A percentile compares a stretch with the other conserved stretches of the same genome.
Evolutionary conservation across 2,888 invertebrate genomes (phyloP).

Genomic region (Ectropis crepuscularia): DNA sequence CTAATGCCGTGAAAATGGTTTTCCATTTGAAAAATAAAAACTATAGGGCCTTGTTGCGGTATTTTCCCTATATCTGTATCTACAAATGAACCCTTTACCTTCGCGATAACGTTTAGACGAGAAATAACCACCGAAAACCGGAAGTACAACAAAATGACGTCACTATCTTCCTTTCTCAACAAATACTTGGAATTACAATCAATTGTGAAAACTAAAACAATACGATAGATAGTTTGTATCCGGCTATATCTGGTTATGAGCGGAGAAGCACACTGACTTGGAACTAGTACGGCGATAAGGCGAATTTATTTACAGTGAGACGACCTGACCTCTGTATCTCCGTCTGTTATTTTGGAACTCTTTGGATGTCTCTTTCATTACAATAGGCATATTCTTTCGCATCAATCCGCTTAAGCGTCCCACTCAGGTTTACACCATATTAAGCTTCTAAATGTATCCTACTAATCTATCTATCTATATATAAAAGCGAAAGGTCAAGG

Average conservation of each 20-base stretch:
- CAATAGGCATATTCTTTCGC: neutral
- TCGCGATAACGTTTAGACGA: too few relatives aligned
- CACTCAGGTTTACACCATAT: too few relatives aligned
- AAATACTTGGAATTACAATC: constrained; percentile 15
- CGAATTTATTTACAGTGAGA: constrained; percentile 18
- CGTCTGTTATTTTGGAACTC: constrained; percentile 21
- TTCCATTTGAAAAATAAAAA: too few relatives aligned
- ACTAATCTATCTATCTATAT: too few relatives aligned
- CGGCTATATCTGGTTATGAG: constrained; percentile 10
- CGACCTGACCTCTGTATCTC: constrained; percentile 24
- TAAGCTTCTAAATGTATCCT: too few relatives aligned
- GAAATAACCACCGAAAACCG: neutral
- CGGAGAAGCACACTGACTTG: neutral
- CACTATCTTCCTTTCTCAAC: constrained; percentile 19
- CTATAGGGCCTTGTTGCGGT: too few relatives aligned
- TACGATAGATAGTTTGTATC: constrained; percentile 16
- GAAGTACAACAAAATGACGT: constrained; percentile 2
- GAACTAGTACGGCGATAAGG: constrained; percentile 18
- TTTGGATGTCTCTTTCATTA: neutral
- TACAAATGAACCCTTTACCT: too few relatives aligned
- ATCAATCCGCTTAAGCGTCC: too few relatives aligned
- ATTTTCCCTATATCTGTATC: too few relatives aligned
- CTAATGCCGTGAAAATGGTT: too few relatives aligned
- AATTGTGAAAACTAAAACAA: constrained; percentile 19
- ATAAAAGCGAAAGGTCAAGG: too few relatives aligned